Evolutionary conservation across 2,113 vertebrate genomes (phyloP).

Genomic region (Melanocharis versteri): DNA sequence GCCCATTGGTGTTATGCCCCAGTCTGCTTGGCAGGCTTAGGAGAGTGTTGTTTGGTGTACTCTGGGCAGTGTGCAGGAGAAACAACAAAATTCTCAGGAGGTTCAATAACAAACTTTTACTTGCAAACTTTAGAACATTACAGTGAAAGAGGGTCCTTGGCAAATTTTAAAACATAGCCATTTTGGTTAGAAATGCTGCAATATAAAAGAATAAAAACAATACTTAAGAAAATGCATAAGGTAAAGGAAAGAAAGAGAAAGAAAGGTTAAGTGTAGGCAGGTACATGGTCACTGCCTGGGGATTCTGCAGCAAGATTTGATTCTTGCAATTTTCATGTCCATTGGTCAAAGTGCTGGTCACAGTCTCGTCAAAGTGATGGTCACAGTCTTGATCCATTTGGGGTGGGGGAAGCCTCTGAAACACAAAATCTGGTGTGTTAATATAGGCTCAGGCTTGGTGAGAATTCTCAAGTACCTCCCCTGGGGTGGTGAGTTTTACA

Average conservation of each 20-base stretch:
- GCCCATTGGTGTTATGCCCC: not conserved
- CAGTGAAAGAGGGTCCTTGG: not conserved
- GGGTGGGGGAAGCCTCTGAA: not conserved
- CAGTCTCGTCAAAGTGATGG: not conserved
- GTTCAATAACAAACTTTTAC: not conserved
- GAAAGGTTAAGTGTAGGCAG: not conserved
- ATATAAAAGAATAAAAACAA: not conserved
- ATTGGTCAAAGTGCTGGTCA: accelerated
- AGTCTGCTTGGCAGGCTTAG: not conserved
- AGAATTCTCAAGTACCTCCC: not conserved
- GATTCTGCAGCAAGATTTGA: not conserved
- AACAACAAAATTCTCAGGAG: not conserved
- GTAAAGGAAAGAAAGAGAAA: not conserved
- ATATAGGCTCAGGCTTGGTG: not conserved
- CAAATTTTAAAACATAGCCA: not conserved
- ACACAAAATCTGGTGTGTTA: not conserved
- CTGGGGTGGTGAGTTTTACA: not conserved
- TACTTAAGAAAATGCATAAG: not conserved
- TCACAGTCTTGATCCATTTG: not conserved
- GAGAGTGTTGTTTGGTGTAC: not conserved
- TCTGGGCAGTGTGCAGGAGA: not conserved
- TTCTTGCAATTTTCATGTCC: not conserved
- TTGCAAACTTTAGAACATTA: not conserved
- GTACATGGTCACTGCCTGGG: not conserved
- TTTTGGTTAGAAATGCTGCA: not conserved